Evolutionary conservation across 1,140 invertebrate species (phyloP).

Genomic region (roundworm (Caenorhabditis elegans)): DNA sequence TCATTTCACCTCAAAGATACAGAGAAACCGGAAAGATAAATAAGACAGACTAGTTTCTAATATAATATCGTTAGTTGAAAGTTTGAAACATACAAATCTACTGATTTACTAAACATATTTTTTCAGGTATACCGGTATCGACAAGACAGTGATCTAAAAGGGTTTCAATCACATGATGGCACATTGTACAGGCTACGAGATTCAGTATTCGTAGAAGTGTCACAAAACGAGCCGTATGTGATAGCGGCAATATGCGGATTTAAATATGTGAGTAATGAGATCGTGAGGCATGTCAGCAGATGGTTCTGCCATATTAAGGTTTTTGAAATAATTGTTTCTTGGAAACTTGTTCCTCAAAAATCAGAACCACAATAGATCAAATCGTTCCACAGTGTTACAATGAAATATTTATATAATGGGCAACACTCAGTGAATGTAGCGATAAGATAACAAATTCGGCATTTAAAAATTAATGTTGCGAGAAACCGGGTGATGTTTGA

Average conservation of each 20-base stretch:
- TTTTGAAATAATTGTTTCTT: too few species aligned
- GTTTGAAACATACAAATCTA: background rate
- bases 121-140: conserved; percentile 17
- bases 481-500: background rate
- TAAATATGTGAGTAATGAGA: conserved; percentile 13
- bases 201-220: conserved; percentile 15
- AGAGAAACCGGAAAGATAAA: too few species aligned
- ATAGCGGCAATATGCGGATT: conserved; percentile 27
- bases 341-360: background rate
- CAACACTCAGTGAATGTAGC: background rate
- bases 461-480: conserved; percentile 1
- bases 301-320: too few species aligned
- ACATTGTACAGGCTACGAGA: conserved; percentile 23
- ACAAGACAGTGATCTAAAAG: conserved; percentile 22
- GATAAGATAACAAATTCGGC: background rate
- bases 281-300: background rate
- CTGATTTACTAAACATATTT: background rate
- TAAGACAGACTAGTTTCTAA: too few species aligned
- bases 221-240: conserved; percentile 19
- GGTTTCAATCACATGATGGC: conserved; percentile 22
- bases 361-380: too few species aligned
- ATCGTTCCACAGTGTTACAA: too few species aligned
- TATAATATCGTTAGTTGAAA: too few species aligned
- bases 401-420: background rate
- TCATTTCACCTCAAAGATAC: background rate